phyloP scores from a whole-genome alignment of 2,113 vertebrate genomes.

The Pseudonaja textilis region DNA sequence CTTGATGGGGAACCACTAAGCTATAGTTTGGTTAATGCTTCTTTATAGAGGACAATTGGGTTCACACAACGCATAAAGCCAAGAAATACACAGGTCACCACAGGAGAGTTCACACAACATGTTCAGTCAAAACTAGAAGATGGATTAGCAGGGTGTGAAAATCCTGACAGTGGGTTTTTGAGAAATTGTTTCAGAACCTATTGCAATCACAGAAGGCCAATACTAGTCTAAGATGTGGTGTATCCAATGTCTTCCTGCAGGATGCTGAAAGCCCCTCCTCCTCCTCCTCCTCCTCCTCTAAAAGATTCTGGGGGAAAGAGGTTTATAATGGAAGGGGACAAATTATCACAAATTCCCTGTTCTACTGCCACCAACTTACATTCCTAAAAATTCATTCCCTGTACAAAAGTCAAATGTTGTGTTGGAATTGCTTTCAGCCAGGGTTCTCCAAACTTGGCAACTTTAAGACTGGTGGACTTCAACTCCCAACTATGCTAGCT shows the following conservation, averaged over 20 bases:
- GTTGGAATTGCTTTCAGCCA: background rate
- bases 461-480: no score
- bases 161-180: background rate
- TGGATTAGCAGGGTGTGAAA: background rate
- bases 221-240: background rate
- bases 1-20: background rate
- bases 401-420: background rate
- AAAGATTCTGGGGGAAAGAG: background rate
- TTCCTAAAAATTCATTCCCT: background rate
- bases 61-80: background rate
- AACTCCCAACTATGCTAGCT: no score
- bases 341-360: background rate
- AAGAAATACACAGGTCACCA: background rate
- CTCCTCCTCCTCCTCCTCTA: background rate
- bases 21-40: background rate
- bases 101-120: background rate
- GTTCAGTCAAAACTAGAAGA: background rate
- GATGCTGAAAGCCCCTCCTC: background rate
- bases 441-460: no score
- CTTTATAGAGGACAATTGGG: background rate
- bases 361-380: background rate
- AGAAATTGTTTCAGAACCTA: background rate
- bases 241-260: background rate
- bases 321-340: background rate
- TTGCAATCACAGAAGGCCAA: background rate